Evolutionary conservation across 2,113 vertebrate species (phyloP), one percentile per base, ranked within the genome.

Genomic region (Gavialis gangeticus): DNA sequence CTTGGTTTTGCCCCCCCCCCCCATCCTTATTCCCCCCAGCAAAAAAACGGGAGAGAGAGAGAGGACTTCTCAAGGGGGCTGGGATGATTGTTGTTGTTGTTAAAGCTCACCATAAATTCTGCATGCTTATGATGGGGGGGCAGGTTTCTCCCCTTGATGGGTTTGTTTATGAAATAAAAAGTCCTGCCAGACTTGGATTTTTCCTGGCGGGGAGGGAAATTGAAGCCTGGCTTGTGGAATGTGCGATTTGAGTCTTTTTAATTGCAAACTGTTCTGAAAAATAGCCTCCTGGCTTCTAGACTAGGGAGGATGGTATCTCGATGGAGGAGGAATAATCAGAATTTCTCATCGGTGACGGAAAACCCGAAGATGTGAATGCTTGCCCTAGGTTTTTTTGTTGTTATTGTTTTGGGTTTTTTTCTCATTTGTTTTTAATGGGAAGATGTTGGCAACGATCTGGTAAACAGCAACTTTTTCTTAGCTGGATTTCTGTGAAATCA

Each of bases 401-500:
- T 34, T 4, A 34, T 34, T 46, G 46, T 46, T 46, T 46, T 46
- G 6, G 46, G 46, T 46, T 46, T 46, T 46, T 46, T 46, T 46
- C 46, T 46, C 46, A 21, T 76, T 92, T 79, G 19, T 82, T 87
- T 73, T 76, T 79, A 85, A 69, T 3, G 0, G 46, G 12, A 73
- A 80, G 30, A 84, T 90, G 59, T 10, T 22, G 6, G 13, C 5
- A 1, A 67, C 67, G 90, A 87, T 69, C 76, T 6, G 8, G 60
- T 82, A 94, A 94, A 87, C 82, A 73, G 34, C 86, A 97, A 96
- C 90, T 96, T 96, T 89, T 64, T 57, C 9, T 34, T 82, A 37
- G 22, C 12, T 59, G 5, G 92, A 56, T 67, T 59, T 83, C 84
- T 67, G 87, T 64, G 89, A 94, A 89, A 77, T 83, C 85, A 0